Evolutionary conservation across 2,888 invertebrate species (phyloP).

Genomic region (Trichopria drosophilae): DNA sequence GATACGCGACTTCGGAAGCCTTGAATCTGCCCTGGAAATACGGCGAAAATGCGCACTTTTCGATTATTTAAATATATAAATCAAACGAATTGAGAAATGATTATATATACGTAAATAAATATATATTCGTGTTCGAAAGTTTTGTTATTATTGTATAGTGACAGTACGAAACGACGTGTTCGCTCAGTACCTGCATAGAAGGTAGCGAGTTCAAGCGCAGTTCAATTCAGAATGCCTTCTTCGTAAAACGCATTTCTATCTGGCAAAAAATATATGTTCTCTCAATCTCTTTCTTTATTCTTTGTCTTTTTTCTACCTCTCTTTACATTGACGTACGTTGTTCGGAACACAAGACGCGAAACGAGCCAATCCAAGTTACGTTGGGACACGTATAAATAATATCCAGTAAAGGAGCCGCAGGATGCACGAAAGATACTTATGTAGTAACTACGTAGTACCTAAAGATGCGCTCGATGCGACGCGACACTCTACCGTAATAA

Average conservation of each 20-base stretch:
- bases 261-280: slow-evolving; percentile 14
- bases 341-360: too few species aligned
- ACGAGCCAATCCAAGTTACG: too few species aligned
- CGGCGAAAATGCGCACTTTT: slow-evolving; percentile 37
- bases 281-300: slow-evolving; percentile 25
- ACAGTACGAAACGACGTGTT: slow-evolving; percentile 45
- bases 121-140: slow-evolving; percentile 52
- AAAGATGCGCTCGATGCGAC: slow-evolving; percentile 27
- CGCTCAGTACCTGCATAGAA: slow-evolving; percentile 44
- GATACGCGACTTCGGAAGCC: slow-evolving; percentile 1
- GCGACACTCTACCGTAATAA: slow-evolving; percentile 21
- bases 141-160: slow-evolving; percentile 55
- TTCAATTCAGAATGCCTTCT: slow-evolving; percentile 40
- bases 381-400: slow-evolving; percentile 12
- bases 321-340: slow-evolving; percentile 21
- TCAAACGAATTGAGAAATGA: slow-evolving; percentile 22
- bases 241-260: slow-evolving; percentile 21
- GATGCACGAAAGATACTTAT: slow-evolving; percentile 29
- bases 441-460: slow-evolving; percentile 35
- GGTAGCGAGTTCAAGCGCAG: slow-evolving; percentile 41
- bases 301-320: not conserved
- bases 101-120: slow-evolving; percentile 33
- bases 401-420: slow-evolving; percentile 16
- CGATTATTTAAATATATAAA: slow-evolving; percentile 39
- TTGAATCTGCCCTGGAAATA: not conserved